phyloP scores from a whole-genome alignment of 2,888 invertebrate genomes.

The Calliphora vomitoria region DNA sequence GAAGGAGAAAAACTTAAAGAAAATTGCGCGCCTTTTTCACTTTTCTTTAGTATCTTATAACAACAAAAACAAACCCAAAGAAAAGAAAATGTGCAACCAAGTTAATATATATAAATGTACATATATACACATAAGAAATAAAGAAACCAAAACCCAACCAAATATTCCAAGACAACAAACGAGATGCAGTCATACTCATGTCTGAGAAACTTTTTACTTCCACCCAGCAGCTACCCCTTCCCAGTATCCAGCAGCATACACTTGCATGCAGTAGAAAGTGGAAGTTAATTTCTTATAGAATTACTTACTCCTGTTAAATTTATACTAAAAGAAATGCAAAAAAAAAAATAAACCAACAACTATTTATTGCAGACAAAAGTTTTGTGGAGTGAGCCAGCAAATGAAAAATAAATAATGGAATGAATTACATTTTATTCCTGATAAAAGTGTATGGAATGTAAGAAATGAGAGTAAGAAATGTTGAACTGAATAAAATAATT shows the following conservation, averaged over 20 bases:
- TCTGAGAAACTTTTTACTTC: background rate
- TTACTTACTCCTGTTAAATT: constrained; percentile 49
- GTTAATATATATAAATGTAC: constrained; percentile 57
- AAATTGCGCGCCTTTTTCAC: constrained; percentile 65
- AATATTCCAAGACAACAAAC: constrained; percentile 17
- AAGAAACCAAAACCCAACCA: constrained; percentile 23
- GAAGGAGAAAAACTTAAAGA: constrained; percentile 55
- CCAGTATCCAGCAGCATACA: background rate
- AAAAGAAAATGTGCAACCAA: constrained; percentile 54
- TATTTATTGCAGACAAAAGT: constrained; percentile 4
- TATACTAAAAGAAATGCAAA: background rate
- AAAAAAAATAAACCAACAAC: background rate
- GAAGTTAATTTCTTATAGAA: constrained; percentile 45
- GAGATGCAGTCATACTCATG: constrained; percentile 13
- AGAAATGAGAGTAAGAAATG: background rate
- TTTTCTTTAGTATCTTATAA: constrained; percentile 9
- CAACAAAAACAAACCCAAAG: background rate
- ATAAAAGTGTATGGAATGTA: background rate
- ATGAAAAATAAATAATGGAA: constrained; percentile 22
- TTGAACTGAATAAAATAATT: background rate
- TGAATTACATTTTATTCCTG: constrained; percentile 7
- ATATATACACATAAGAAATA: constrained; percentile 45
- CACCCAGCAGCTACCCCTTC: background rate
- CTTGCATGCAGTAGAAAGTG: constrained; percentile 43
- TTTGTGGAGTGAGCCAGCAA: background rate